Conservation (phyloP, 2,797 vertebrate genomes). For the Fistularia commersonii region DNA sequence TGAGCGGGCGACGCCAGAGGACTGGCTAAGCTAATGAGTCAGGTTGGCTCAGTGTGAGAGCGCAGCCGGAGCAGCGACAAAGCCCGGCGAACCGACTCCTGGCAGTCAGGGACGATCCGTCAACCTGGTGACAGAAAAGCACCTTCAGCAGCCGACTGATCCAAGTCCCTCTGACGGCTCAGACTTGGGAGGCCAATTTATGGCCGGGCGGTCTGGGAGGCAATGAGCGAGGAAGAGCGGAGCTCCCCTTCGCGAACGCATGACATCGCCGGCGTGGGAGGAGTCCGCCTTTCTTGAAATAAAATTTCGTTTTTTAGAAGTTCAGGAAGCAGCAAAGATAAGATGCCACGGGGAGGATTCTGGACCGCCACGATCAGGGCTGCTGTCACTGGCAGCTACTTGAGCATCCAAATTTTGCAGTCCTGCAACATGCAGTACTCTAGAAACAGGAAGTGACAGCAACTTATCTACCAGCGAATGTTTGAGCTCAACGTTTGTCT, state of each 20-base stretch:
- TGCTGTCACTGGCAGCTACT: too few relatives aligned
- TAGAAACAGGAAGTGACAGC: too few relatives aligned
- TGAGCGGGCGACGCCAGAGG: conserved; percentile 22
- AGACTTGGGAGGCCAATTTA: conserved; percentile 31
- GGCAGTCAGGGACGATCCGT: conserved; percentile 47
- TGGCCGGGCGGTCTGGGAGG: conserved; percentile 12
- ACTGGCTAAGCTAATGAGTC: conserved; percentile 39
- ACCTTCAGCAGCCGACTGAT: conserved; percentile 50
- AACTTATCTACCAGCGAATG: too few relatives aligned
- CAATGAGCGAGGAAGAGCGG: conserved; percentile 4
- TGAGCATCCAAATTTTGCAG: too few relatives aligned
- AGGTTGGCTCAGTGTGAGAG: conserved; percentile 32
- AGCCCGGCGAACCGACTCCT: conserved; percentile 33
- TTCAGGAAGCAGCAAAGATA: too few relatives aligned
- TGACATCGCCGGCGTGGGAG: too few relatives aligned
- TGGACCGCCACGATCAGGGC: too few relatives aligned
- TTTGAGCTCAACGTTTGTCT: too few relatives aligned
- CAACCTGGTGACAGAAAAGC: conserved; percentile 41
- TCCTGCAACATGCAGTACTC: too few relatives aligned
- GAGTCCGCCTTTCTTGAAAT: too few relatives aligned
- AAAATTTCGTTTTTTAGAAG: too few relatives aligned
- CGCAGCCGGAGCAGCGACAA: conserved; percentile 36
- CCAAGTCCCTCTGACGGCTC: conserved; percentile 33
- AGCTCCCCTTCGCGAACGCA: conserved; percentile 7
- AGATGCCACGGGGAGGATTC: too few relatives aligned